A percentile compares a stretch with the other conserved stretches of the same genome.
phyloP scores from a whole-genome alignment of 92 coral and sea anemone genomes.

The Chrysogorgia sp. region DNA sequence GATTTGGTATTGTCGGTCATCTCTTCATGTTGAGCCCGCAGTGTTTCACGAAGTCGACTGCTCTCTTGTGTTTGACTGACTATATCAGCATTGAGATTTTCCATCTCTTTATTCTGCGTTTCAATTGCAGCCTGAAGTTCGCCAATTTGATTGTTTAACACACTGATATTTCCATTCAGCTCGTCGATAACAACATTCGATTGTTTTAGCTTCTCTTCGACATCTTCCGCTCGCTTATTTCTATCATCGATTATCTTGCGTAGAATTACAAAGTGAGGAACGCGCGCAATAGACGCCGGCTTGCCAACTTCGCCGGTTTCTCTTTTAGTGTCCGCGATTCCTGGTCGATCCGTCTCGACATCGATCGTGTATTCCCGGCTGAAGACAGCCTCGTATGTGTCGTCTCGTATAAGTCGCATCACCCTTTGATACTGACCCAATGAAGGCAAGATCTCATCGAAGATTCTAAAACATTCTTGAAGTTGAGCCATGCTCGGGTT shows the following conservation, averaged over 20 bases:
- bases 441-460: constrained; percentile 82
- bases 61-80: constrained; percentile 69
- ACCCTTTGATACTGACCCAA: constrained; percentile 86
- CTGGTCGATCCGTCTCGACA: neutral
- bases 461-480: constrained; percentile 82
- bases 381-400: constrained; percentile 88
- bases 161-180: constrained; percentile 47
- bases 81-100: constrained; percentile 68
- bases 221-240: constrained; percentile 72
- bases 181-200: constrained; percentile 63
- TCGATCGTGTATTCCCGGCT: constrained; percentile 84
- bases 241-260: constrained; percentile 80
- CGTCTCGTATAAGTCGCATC: constrained; percentile 83
- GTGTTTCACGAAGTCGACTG: constrained; percentile 59
- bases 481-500: constrained; percentile 75
- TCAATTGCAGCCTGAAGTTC: constrained; percentile 28
- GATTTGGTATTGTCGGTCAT: constrained; percentile 62
- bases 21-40: constrained; percentile 69
- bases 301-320: constrained; percentile 14
- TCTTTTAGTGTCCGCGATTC: neutral
- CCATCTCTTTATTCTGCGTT: constrained; percentile 65
- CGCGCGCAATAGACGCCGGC: constrained; percentile 75
- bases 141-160: constrained; percentile 61
- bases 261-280: constrained; percentile 86
- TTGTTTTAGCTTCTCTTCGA: constrained; percentile 62